These are phyloP conservation scores for Bucorvus abyssinicus DNA, from an alignment of 2,797 vertebrate genomes.

Conservation along the genomic window DNA sequence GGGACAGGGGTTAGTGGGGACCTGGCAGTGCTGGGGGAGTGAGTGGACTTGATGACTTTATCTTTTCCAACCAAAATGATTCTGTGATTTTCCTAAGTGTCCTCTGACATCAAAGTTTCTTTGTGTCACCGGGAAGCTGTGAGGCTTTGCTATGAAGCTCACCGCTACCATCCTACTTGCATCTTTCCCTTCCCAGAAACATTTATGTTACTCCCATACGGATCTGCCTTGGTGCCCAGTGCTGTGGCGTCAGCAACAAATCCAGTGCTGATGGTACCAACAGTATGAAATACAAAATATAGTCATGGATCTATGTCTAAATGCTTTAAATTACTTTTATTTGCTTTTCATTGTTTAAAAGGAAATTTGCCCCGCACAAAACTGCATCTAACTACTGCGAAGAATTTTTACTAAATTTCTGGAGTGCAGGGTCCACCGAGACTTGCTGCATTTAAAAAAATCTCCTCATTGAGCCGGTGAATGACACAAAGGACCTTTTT, in stretches of 20 bases:
- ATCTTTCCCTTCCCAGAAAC: background rate
- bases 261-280: background rate
- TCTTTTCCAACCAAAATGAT: too few relatives aligned
- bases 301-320: background rate
- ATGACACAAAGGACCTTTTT: background rate
- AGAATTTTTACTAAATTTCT: background rate
- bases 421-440: background rate
- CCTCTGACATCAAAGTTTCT: background rate
- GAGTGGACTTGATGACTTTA: too few relatives aligned
- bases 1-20: too few relatives aligned
- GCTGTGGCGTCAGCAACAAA: background rate
- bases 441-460: background rate
- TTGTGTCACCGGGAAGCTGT: background rate
- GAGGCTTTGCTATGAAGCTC: background rate
- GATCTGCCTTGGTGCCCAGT: background rate
- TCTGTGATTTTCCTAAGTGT: background rate
- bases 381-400: background rate
- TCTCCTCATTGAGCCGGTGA: background rate
- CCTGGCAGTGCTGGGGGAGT: too few relatives aligned
- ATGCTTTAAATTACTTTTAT: background rate
- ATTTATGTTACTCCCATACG: background rate
- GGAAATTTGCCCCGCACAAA: background rate
- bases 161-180: background rate
- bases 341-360: background rate
- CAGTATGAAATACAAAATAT: background rate